Conservation (phyloP, 2,888 invertebrate genomes). For the Mimumesa dahlbomi region DNA sequence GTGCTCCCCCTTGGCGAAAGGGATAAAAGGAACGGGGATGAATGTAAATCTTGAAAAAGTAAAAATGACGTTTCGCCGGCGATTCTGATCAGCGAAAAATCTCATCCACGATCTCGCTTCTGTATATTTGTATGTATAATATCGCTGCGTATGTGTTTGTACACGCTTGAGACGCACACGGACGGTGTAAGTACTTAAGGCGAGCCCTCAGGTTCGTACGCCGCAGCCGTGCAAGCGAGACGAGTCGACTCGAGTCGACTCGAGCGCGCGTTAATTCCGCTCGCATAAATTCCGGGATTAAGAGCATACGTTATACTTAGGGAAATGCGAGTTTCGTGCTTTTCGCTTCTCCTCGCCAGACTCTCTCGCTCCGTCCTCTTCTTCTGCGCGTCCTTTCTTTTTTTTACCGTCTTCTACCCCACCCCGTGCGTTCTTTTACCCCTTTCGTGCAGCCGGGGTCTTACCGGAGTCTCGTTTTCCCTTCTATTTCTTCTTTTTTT, state of each 20-base stretch:
- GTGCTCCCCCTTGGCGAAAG: too few species aligned
- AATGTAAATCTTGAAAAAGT: too few species aligned
- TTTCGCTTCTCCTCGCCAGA: conserved; percentile 55
- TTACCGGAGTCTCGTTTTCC: conserved; percentile 9
- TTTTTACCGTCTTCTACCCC: conserved; percentile 11
- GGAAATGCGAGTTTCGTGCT: conserved; percentile 73
- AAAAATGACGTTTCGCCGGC: too few species aligned
- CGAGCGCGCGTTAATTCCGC: conserved; percentile 74
- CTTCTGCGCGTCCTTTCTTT: conserved; percentile 9
- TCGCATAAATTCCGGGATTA: conserved; percentile 77
- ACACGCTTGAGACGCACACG: background rate
- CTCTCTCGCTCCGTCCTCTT: conserved; percentile 25
- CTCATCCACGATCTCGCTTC: too few species aligned
- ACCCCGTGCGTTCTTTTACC: conserved; percentile 38
- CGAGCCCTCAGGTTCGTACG: conserved; percentile 27
- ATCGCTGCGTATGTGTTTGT: too few species aligned
- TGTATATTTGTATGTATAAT: too few species aligned
- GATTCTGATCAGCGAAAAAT: too few species aligned
- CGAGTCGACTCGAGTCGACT: conserved; percentile 43
- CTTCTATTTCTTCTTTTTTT: background rate
- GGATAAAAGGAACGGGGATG: too few species aligned
- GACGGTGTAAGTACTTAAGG: conserved; percentile 10
- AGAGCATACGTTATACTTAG: conserved; percentile 78
- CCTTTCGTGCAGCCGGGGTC: conserved; percentile 28
- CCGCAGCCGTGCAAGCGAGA: conserved; percentile 45